phyloP scores from a whole-genome alignment of 1,140 invertebrate species.

The Dendroctonus valens region DNA sequence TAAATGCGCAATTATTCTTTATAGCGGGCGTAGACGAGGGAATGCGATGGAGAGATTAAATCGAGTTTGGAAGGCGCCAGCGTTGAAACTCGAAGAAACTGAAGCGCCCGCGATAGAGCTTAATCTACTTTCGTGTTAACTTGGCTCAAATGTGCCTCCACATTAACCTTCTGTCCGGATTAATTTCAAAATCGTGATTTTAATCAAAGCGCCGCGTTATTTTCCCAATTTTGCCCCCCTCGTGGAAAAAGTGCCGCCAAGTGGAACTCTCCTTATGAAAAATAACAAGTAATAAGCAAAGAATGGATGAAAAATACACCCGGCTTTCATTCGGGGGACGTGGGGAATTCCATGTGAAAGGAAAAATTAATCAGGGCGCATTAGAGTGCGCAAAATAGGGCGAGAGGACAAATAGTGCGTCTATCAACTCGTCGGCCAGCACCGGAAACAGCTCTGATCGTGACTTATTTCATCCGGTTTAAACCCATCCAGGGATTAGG shows the following conservation, averaged over 20 bases:
- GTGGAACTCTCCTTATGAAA: constrained; percentile 25
- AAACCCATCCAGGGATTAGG: constrained; percentile 3
- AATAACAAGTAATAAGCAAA: constrained; percentile 27
- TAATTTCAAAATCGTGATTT: too few relatives aligned
- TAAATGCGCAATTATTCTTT: constrained; percentile 44
- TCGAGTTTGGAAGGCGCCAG: constrained; percentile 36
- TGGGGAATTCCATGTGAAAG: constrained; percentile 26
- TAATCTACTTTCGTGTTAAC: too few relatives aligned
- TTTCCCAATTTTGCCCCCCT: constrained; percentile 9
- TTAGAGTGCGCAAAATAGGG: constrained; percentile 29
- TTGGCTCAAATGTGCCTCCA: too few relatives aligned
- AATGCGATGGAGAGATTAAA: constrained; percentile 33
- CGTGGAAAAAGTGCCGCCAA: constrained; percentile 16
- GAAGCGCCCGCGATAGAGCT: too few relatives aligned
- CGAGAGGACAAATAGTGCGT: constrained; percentile 38
- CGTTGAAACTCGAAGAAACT: constrained; percentile 17
- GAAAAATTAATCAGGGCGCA: constrained; percentile 27
- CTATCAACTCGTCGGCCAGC: constrained; percentile 39
- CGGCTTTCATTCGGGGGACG: constrained; percentile 20
- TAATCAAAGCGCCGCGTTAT: constrained; percentile 6
- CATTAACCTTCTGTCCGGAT: too few relatives aligned
- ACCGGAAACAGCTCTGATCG: constrained; percentile 35
- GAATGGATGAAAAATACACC: constrained; percentile 24
- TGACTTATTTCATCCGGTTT: constrained; percentile 33
- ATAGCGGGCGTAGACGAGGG: constrained; percentile 23